Conservation (phyloP, 1,140 invertebrate species). For the Megathymus violae region DNA sequence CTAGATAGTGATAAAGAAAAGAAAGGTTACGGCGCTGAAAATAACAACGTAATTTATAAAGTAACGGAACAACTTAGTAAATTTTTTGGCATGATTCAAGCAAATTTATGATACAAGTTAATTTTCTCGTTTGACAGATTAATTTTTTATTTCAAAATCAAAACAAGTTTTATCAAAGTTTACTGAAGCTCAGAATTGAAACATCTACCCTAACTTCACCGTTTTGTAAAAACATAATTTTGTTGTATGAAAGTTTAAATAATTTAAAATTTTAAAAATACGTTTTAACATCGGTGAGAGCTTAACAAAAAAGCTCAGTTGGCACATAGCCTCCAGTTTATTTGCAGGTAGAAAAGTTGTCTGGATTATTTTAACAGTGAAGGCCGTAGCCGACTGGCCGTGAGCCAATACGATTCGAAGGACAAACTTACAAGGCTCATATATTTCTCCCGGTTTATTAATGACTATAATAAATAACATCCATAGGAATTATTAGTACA, state of each 20-base stretch:
- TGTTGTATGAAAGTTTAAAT: background rate
- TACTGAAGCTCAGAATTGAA: too few relatives aligned
- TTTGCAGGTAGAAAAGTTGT: conserved; percentile 23
- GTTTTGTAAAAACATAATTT: background rate
- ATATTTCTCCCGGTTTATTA: conserved; percentile 1
- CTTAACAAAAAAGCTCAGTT: conserved; percentile 13
- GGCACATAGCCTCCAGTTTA: conserved; percentile 26
- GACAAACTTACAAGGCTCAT: conserved; percentile 15
- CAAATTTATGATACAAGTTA: too few relatives aligned
- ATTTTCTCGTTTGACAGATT: too few relatives aligned
- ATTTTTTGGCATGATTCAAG: too few relatives aligned
- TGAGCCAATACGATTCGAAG: conserved; percentile 30
- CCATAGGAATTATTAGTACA: background rate
- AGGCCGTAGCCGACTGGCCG: conserved; percentile 25
- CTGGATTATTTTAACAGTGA: conserved; percentile 33
- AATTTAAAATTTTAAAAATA: conserved; percentile 1
- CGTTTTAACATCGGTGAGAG: conserved; percentile 2
- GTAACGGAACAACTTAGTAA: too few relatives aligned
- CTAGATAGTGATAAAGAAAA: too few relatives aligned
- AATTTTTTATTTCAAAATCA: too few relatives aligned
- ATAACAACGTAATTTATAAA: too few relatives aligned
- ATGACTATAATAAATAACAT: conserved; percentile 14
- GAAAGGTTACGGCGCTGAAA: too few relatives aligned
- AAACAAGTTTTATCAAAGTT: too few relatives aligned
- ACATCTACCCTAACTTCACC: background rate